These are phyloP conservation scores for Mermis nigrescens DNA, from an alignment of 2,888 invertebrate species.

Conservation along the genomic window DNA sequence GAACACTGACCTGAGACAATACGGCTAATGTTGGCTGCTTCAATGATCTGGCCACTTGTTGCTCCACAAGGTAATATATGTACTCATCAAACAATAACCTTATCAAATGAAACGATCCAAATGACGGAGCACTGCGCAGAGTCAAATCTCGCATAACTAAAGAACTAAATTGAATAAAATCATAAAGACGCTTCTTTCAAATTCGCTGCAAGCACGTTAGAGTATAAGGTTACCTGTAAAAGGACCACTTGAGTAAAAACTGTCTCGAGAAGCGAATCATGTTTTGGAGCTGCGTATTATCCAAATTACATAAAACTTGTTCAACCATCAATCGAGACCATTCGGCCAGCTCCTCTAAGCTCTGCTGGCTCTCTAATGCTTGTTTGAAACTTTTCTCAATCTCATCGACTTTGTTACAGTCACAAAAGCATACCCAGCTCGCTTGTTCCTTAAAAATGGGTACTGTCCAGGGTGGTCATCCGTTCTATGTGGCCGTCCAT, in stretches of 20 bases:
- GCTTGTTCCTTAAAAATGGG: constrained; percentile 45
- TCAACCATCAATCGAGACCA: constrained; percentile 90
- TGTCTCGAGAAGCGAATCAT: constrained; percentile 68
- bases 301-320: constrained; percentile 62
- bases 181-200: neutral
- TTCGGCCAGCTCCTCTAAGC: constrained; percentile 86
- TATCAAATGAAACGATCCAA: constrained; percentile 94
- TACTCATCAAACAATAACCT: constrained; percentile 94
- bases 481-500: too few relatives aligned
- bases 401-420: constrained; percentile 57
- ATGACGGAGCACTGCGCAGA: constrained; percentile 81
- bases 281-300: constrained; percentile 33
- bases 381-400: constrained; percentile 78
- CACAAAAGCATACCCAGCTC: constrained; percentile 92
- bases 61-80: constrained; percentile 94
- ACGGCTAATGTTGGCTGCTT: constrained; percentile 83
- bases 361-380: constrained; percentile 55
- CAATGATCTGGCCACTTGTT: constrained; percentile 73
- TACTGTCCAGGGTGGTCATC: too few relatives aligned
- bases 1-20: constrained; percentile 48
- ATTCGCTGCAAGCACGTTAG: neutral
- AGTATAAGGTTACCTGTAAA: constrained; percentile 51
- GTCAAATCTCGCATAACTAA: constrained; percentile 94
- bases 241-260: constrained; percentile 93
- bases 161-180: constrained; percentile 45